Base-by-base conservation (phyloP, 2,888 invertebrate genomes). In the Hirtodrosophila histrioides region DNA sequence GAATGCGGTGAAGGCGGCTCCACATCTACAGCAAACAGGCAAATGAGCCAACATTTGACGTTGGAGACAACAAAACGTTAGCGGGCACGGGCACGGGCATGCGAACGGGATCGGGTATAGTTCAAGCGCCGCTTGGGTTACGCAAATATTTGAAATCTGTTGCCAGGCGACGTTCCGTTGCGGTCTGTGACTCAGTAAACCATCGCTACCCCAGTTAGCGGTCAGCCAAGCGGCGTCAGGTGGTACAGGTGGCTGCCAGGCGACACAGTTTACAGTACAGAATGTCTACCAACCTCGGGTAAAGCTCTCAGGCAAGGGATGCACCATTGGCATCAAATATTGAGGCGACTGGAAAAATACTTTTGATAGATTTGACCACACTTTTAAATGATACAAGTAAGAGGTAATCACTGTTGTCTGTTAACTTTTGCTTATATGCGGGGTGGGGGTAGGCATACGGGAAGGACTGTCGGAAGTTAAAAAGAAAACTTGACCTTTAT, bases 71-170 rank as follows among this genome's bases (percentile, higher is more conserved):
- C 17, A 2, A 17, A 17, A 17, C 17, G 17, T 17, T 17, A 35
- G 33, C 56, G 12, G 40, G 4, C 0, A 10, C 24, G 43, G 9
- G 33, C n/a, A 1, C 56, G 12, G 40, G 4, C 0, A 10, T 17
- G 43, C 7, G 33, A 12, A 1, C 9, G 33, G 10, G 39, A 4
- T 9, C 7, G 54, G 46, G 11, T 3, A 23, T 53, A 58, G 75
- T 74, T 73, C 75, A 67, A 72, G 62, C 67, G 68, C 57, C 74
- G 70, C 69, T 72, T 60, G 62, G 53, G 50, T 74, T 86, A 80
- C 68, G 77, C 77, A 84, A 86, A 86, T 80, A 78, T 83, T 75
- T 78, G 72, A 68, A 82, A 81, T 84, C 77, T 69, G 69, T 80
- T 78, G 64, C 68, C 73, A 68, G 68, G 65, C 69, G 57, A 74